Percentiles rank a stretch among this genome's conserved stretches.
phyloP scores from a whole-genome alignment of 2,888 invertebrate genomes.

The Augochlorella aurata region DNA sequence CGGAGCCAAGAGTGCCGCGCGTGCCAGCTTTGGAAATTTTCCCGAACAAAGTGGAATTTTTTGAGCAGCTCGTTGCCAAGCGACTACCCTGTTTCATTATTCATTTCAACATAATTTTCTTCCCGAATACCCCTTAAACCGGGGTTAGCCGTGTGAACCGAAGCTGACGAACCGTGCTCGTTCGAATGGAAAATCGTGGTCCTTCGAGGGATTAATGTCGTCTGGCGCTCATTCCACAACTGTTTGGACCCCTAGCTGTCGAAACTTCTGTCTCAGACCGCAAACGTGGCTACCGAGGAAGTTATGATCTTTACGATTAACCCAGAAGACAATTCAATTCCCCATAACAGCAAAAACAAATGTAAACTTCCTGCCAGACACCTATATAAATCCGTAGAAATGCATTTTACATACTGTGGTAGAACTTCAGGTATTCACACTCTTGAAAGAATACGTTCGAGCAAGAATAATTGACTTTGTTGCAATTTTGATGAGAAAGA shows the following conservation, averaged over 20 bases:
- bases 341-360: neutral
- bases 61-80: conserved; percentile 36
- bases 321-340: neutral
- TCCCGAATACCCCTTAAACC: conserved; percentile 8
- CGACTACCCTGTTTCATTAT: conserved; percentile 42
- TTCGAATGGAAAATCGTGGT: conserved; percentile 45
- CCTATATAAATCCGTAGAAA: neutral
- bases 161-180: conserved; percentile 25
- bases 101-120: conserved; percentile 41
- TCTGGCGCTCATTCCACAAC: conserved; percentile 10
- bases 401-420: too few species aligned
- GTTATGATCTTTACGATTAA: conserved; percentile 2
- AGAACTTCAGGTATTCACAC: neutral
- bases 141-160: conserved; percentile 37
- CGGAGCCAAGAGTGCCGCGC: conserved; percentile 34
- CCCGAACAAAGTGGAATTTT: conserved; percentile 13
- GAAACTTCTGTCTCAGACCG: conserved; percentile 1
- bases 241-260: neutral
- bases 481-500: too few species aligned
- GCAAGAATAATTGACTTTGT: too few species aligned
- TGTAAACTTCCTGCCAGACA: neutral
- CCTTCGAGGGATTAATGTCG: conserved; percentile 30
- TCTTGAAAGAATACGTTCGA: too few species aligned
- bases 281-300: neutral
- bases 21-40: conserved; percentile 32